These are phyloP conservation scores for Peromyscus attwateri DNA, from an alignment of 2,797 vertebrate genomes.

Conservation along the genomic window DNA sequence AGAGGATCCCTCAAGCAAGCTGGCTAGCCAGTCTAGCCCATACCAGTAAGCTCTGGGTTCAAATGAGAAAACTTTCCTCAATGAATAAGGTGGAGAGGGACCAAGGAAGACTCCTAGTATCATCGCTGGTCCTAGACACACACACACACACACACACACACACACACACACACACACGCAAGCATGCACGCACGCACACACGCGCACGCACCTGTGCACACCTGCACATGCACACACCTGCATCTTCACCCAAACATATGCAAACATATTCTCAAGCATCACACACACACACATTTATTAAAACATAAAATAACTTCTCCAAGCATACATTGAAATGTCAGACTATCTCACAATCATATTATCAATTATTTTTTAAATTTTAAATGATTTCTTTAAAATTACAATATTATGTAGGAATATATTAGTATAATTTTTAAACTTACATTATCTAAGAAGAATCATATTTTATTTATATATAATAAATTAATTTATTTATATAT, in stretches of 20 bases:
- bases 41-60: neutral
- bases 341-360: neutral
- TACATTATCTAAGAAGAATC: constrained; percentile 29
- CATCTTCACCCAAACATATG: neutral
- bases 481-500: no score
- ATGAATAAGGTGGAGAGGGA: neutral
- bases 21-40: neutral
- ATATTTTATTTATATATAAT: neutral
- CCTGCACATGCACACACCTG: neutral
- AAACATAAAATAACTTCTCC: neutral
- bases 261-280: neutral
- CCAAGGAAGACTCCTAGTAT: neutral
- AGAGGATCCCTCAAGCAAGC: neutral
- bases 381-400: neutral
- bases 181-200: neutral
- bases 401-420: neutral
- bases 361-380: neutral
- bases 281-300: neutral
- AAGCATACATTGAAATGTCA: neutral
- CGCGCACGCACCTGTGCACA: neutral
- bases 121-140: neutral
- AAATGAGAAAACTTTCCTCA: neutral
- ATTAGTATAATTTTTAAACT: neutral
- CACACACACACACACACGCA: neutral
- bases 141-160: neutral